These are phyloP conservation scores for Noctua janthina DNA, from an alignment of 2,888 invertebrate species.

Conservation along the genomic window DNA sequence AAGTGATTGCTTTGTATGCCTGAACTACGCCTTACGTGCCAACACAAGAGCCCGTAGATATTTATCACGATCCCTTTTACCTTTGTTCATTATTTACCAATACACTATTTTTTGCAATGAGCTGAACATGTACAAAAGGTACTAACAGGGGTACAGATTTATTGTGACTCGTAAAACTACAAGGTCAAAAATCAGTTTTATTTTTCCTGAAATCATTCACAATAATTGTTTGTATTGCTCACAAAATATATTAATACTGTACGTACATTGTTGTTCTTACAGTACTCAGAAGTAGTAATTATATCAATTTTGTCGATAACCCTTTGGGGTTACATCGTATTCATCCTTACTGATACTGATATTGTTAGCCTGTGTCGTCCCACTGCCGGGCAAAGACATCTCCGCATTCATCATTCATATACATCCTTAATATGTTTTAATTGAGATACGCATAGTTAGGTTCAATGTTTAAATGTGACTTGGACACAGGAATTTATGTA, in stretches of 20 bases:
- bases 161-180: conserved; percentile 41
- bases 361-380: no score
- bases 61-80: neutral
- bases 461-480: no score
- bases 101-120: conserved; percentile 21
- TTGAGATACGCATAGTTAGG: no score
- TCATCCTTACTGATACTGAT: no score
- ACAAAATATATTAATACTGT: neutral
- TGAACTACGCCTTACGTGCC: neutral
- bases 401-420: no score
- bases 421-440: no score
- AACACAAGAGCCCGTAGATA: neutral
- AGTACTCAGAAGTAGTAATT: no score
- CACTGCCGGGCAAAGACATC: no score
- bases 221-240: neutral
- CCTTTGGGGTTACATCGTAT: no score
- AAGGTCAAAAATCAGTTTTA: neutral
- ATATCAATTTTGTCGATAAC: no score
- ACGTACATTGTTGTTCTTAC: no score
- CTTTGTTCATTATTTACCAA: conserved; percentile 46
- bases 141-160: conserved; percentile 16
- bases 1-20: neutral
- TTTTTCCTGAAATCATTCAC: neutral
- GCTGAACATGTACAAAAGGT: conserved; percentile 23
- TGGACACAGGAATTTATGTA: no score